Conservation (phyloP, 2,888 invertebrate genomes). For the Timandra comae region DNA sequence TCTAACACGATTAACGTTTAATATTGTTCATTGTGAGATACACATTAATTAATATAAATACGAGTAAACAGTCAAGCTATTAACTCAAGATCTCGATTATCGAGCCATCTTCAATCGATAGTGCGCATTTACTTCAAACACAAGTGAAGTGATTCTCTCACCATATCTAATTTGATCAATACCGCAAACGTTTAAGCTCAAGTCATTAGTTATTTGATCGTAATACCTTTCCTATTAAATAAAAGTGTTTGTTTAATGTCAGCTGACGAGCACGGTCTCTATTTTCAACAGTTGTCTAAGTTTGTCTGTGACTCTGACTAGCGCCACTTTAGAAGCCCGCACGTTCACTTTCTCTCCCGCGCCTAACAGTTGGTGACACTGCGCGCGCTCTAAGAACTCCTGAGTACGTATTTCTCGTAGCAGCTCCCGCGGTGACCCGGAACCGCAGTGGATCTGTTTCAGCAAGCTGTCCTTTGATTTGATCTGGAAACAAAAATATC, state of each 20-base stretch:
- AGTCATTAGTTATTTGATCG: no score
- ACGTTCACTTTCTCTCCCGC: slow-evolving; percentile 88
- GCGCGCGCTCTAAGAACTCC: slow-evolving; percentile 88
- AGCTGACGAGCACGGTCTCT: slow-evolving; percentile 84
- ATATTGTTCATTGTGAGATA: slow-evolving; percentile 68
- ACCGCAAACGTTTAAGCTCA: no score
- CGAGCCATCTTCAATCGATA: slow-evolving; percentile 42
- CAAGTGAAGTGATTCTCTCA: slow-evolving; percentile 10
- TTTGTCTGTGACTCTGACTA: slow-evolving; percentile 90
- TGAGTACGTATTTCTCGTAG: slow-evolving; percentile 84
- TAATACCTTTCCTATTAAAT: slow-evolving; percentile 1
- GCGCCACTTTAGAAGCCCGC: slow-evolving; percentile 86
- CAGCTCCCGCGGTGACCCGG: slow-evolving; percentile 71
- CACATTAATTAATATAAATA: slow-evolving; percentile 45
- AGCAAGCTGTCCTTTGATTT: slow-evolving; percentile 88
- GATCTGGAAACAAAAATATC: slow-evolving; percentile 71
- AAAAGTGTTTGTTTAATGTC: slow-evolving; percentile 62
- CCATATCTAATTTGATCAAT: no score
- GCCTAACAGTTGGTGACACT: slow-evolving; percentile 86
- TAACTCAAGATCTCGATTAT: slow-evolving; percentile 53
- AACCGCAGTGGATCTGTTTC: slow-evolving; percentile 81
- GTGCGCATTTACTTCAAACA: slow-evolving; percentile 12
- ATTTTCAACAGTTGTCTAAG: slow-evolving; percentile 88
- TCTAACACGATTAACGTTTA: slow-evolving; percentile 60
- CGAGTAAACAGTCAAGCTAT: slow-evolving; percentile 62